Evolutionary conservation across 2,113 vertebrate species (phyloP).

Genomic region (Pristiophorus japonicus): DNA sequence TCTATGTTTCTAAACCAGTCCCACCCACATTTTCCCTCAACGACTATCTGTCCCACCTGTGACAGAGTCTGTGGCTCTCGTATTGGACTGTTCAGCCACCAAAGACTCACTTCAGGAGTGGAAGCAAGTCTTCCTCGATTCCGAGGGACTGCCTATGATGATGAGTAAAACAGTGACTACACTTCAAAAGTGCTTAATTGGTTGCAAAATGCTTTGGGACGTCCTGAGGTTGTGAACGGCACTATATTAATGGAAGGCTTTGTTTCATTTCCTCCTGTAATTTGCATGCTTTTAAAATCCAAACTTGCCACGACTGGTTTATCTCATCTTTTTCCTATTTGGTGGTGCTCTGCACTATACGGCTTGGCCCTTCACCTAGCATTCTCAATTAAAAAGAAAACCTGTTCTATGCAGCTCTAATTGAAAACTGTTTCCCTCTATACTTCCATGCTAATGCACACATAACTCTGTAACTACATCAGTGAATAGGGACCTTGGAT

Average conservation of each 20-base stretch:
- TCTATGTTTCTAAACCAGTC: too few relatives aligned
- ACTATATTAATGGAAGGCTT: not conserved
- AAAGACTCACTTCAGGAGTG: too few relatives aligned
- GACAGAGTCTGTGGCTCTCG: too few relatives aligned
- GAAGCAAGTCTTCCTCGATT: too few relatives aligned
- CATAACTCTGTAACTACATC: not conserved
- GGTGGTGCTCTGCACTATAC: not conserved
- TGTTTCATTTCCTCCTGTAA: not conserved
- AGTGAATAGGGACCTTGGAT: constrained; percentile 28
- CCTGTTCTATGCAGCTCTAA: not conserved
- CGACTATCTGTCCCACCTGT: too few relatives aligned
- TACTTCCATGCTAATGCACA: constrained; percentile 18
- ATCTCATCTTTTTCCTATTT: not conserved
- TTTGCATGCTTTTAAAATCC: not conserved
- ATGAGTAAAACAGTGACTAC: not conserved
- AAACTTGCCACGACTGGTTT: not conserved
- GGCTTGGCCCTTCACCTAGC: not conserved
- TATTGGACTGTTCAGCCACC: too few relatives aligned
- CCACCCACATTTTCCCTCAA: too few relatives aligned
- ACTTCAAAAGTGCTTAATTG: not conserved
- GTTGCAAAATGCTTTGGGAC: not conserved
- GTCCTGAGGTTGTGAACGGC: not conserved
- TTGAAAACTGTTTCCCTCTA: constrained; percentile 22
- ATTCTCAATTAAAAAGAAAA: constrained; percentile 18
- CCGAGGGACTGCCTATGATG: too few relatives aligned